Percentiles rank a stretch among this genome's conserved stretches.
These are phyloP conservation scores for Psylliodes chrysocephalus DNA, from an alignment of 2,888 invertebrate species.

Conservation along the genomic window DNA sequence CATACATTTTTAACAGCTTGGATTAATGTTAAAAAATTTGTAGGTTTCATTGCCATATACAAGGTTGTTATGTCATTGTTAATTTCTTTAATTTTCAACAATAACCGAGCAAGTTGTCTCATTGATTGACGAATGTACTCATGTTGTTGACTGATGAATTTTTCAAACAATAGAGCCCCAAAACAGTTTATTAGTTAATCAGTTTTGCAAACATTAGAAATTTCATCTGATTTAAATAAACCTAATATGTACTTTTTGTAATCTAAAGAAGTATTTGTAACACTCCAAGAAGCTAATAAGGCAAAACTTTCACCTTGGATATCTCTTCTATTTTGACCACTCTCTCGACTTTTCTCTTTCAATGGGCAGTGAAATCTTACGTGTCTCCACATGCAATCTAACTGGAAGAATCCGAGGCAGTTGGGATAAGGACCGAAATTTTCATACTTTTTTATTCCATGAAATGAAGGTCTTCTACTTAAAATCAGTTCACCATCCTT, in stretches of 20 bases:
- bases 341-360: background rate
- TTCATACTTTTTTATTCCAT: background rate
- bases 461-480: background rate
- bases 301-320: slow-evolving; percentile 14
- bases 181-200: slow-evolving; percentile 9
- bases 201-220: slow-evolving; percentile 1
- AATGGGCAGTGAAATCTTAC: slow-evolving; percentile 8
- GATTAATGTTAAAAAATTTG: slow-evolving; percentile 1
- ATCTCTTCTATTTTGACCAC: background rate
- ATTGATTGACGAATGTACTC: slow-evolving; percentile 12
- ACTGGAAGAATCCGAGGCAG: slow-evolving; percentile 3
- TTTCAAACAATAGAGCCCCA: slow-evolving; percentile 16
- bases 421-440: slow-evolving; percentile 11
- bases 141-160: slow-evolving; percentile 14
- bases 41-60: background rate
- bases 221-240: slow-evolving; percentile 5
- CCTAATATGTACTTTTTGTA: slow-evolving; percentile 8
- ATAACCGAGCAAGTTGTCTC: slow-evolving; percentile 15
- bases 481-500: slow-evolving; percentile 4
- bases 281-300: slow-evolving; percentile 9
- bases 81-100: background rate
- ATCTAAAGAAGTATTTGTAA: background rate
- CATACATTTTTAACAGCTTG: slow-evolving; percentile 3
- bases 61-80: background rate
- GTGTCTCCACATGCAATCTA: slow-evolving; percentile 12